Percentiles rank a stretch among this genome's conserved stretches.
These are phyloP conservation scores for Rhea americana DNA, from an alignment of 2,113 vertebrate species.

Conservation along the genomic window DNA sequence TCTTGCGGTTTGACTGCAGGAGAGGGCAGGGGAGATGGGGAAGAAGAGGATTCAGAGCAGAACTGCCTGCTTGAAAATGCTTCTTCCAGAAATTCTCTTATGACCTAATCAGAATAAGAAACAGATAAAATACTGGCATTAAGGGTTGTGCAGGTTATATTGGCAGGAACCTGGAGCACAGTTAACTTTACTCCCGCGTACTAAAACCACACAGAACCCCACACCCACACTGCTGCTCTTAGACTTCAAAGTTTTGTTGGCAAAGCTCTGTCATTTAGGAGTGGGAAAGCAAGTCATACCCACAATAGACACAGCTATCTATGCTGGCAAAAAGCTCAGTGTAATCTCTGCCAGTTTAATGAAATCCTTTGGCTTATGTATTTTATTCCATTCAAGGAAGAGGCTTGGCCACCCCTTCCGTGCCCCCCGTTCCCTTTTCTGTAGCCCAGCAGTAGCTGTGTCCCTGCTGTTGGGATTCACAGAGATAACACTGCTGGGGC, in stretches of 20 bases:
- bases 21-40: too few relatives aligned
- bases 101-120: background rate
- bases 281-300: slow-evolving; percentile 47
- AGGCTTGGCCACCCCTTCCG: background rate
- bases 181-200: background rate
- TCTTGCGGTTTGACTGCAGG: background rate
- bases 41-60: background rate
- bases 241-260: slow-evolving; percentile 59
- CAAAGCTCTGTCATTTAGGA: slow-evolving; percentile 44
- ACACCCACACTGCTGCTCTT: slow-evolving; percentile 18
- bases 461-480: background rate
- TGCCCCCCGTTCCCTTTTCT: background rate
- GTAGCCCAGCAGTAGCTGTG: background rate
- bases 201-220: background rate
- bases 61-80: background rate
- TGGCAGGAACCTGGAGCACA: slow-evolving; percentile 32
- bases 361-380: background rate
- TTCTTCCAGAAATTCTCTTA: background rate
- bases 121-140: background rate
- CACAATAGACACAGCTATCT: slow-evolving; percentile 13
- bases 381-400: background rate
- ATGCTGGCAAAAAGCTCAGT: background rate
- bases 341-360: slow-evolving; percentile 20
- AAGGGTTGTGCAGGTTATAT: background rate
- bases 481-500: background rate